Percentiles rank a stretch among this genome's conserved stretches.
phyloP scores from a whole-genome alignment of 2,888 invertebrate genomes.

The Chalcosyrphus nemorum region DNA sequence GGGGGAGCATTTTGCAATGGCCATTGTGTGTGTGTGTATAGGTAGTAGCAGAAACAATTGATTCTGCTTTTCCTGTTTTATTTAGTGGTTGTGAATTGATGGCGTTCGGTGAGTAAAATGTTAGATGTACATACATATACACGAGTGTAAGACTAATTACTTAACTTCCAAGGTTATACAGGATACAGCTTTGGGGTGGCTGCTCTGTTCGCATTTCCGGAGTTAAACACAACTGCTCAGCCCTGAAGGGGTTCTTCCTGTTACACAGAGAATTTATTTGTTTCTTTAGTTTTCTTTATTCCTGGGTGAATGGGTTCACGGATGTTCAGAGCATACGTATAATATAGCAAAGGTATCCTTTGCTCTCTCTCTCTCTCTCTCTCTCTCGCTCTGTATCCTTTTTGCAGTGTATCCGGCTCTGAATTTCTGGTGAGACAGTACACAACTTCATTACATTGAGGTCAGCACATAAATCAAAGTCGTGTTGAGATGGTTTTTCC shows the following conservation, averaged over 20 bases:
- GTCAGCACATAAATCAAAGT: slow-evolving; percentile 73
- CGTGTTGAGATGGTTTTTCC: slow-evolving; percentile 67
- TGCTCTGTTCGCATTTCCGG: slow-evolving; percentile 33
- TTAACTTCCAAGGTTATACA: slow-evolving; percentile 38
- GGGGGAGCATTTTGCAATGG: background rate
- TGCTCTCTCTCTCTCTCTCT: too few relatives aligned
- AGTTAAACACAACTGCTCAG: slow-evolving; percentile 27
- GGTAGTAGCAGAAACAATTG: slow-evolving; percentile 51
- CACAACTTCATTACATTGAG: slow-evolving; percentile 72
- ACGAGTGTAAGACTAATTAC: slow-evolving; percentile 66
- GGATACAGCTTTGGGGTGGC: background rate
- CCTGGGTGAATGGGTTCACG: slow-evolving; percentile 38
- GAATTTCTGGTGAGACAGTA: slow-evolving; percentile 58
- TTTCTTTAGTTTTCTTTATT: slow-evolving; percentile 39
- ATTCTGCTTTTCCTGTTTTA: slow-evolving; percentile 52
- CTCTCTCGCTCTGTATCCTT: slow-evolving; percentile 37
- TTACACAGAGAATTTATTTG: slow-evolving; percentile 58
- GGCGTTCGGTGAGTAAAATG: slow-evolving; percentile 57
- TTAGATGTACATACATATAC: slow-evolving; percentile 44
- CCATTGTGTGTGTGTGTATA: background rate
- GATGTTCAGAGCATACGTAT: slow-evolving; percentile 32
- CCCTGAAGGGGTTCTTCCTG: slow-evolving; percentile 31
- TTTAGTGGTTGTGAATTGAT: slow-evolving; percentile 66
- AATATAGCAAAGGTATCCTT: slow-evolving; percentile 42
- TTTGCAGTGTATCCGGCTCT: slow-evolving; percentile 25